Base-by-base conservation (phyloP, 2,888 invertebrate species). In the Odontomyia ornata region DNA sequence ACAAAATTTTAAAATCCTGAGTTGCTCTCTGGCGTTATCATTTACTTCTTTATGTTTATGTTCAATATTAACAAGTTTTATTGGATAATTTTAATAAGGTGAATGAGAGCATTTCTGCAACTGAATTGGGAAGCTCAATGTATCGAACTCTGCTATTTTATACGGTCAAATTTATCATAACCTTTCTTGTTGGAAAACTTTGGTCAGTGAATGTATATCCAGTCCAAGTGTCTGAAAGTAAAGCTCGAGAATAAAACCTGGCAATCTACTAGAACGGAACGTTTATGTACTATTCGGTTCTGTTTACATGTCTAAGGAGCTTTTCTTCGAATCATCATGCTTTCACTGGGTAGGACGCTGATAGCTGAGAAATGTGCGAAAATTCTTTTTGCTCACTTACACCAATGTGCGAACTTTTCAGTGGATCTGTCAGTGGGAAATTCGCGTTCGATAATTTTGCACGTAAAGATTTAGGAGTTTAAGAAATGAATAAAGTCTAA, bases 301-400 rank as follows among this genome's bases (percentile, higher is more conserved):
- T 64, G 64, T 64, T 64, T 64, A 64, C 64, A 64, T 13, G 64
- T 11, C 30, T 64, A 30, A 64, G 64, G 28, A 64, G 64, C 64
- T 64, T 64, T 64, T 30, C 64, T 64, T 64, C 15, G 28, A 30
- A 28, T 18, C 11, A 64, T 60, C 13, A 9, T 25, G 64, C 30
- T 30, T 30, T 23, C 28, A n/a, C 30, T 21, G 30, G 28, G 23
- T 13, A 25, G 60, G 21, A 25, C 36, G 30, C 27, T 18, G 1
- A 28, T 0, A 15, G 64, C n/a, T 28, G 64, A 28, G 64, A 64
- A 64, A 11, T 64, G 18, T 23, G 27, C 25, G 64, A 30, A 64
- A 64, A 60, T 60, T 60, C 21, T 60, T 52, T 60, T 60, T 15
- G 64, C 1, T 64, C 64, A 27, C 64, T n/a, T 30, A 64, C 18